Evolutionary conservation across 2,888 invertebrate genomes (phyloP).

Genomic region (Anthrax anthrax): DNA sequence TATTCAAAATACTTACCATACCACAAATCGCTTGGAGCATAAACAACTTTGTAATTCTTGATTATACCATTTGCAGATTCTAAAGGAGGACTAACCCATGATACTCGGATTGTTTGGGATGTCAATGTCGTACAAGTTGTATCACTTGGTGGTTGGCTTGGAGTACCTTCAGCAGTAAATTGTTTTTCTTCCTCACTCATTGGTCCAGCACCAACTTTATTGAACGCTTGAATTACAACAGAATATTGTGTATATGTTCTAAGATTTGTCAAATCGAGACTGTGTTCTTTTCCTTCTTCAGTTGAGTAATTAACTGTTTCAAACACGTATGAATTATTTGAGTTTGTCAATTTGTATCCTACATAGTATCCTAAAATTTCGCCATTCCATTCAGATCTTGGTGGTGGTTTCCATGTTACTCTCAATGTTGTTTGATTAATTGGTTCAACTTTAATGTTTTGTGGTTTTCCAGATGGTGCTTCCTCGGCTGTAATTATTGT

Average conservation of each 20-base stretch:
- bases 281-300: constrained; percentile 84
- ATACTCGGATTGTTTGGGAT: constrained; percentile 85
- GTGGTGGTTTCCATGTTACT: constrained; percentile 83
- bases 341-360: constrained; percentile 71
- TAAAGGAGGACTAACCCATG: constrained; percentile 87
- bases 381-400: constrained; percentile 82
- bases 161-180: constrained; percentile 88
- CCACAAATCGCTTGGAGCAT: constrained; percentile 83
- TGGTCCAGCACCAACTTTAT: constrained; percentile 86
- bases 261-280: constrained; percentile 62
- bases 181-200: constrained; percentile 77
- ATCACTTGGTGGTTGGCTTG: constrained; percentile 82
- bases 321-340: constrained; percentile 75
- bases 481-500: constrained; percentile 93
- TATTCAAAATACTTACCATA: constrained; percentile 52
- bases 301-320: constrained; percentile 85
- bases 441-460: constrained; percentile 70
- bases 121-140: constrained; percentile 85
- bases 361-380: constrained; percentile 84
- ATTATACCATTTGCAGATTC: constrained; percentile 88
- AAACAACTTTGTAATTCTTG: constrained; percentile 89
- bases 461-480: constrained; percentile 71
- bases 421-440: constrained; percentile 74
- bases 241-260: constrained; percentile 91
- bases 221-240: constrained; percentile 90